Evolutionary conservation across 2,888 invertebrate species (phyloP).

Genomic region (Lithosia quadra): DNA sequence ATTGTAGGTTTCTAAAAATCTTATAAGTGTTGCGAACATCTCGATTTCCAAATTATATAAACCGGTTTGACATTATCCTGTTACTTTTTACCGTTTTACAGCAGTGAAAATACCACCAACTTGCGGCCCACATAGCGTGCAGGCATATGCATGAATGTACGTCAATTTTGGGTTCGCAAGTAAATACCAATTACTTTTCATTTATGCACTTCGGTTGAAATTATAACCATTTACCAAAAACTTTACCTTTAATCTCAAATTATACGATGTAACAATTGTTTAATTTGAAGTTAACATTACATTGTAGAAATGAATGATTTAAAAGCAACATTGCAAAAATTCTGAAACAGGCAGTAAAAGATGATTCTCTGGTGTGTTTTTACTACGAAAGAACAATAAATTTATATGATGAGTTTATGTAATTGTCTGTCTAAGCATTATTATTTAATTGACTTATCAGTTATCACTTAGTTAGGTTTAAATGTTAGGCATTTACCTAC

Average conservation of each 20-base stretch:
- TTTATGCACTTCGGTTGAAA: conserved; percentile 20
- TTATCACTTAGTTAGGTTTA: not conserved
- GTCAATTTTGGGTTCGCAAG: conserved; percentile 45
- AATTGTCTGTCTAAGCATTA: conserved; percentile 1
- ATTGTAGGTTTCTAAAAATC: conserved; percentile 35
- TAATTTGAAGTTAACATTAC: not conserved
- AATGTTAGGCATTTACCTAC: not conserved
- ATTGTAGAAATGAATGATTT: not conserved
- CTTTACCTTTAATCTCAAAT: conserved; percentile 15
- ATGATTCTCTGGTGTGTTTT: conserved; percentile 28
- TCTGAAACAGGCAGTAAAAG: conserved; percentile 3
- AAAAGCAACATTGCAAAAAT: not conserved
- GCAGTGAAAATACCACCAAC: conserved; percentile 52
- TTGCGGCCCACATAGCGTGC: conserved; percentile 60
- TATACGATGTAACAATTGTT: conserved; percentile 2
- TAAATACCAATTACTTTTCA: conserved; percentile 35
- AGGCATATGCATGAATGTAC: conserved; percentile 54
- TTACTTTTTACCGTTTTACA: conserved; percentile 79
- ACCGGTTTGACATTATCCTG: conserved; percentile 77
- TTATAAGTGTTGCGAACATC: conserved; percentile 46
- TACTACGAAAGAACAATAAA: not conserved
- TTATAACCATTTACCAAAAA: conserved; percentile 19
- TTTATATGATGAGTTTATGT: not conserved
- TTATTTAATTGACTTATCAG: not conserved
- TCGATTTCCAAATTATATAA: conserved; percentile 69